These are phyloP conservation scores for Drosophila prolongata DNA, from an alignment of 2,888 invertebrate species.

Conservation along the genomic window DNA sequence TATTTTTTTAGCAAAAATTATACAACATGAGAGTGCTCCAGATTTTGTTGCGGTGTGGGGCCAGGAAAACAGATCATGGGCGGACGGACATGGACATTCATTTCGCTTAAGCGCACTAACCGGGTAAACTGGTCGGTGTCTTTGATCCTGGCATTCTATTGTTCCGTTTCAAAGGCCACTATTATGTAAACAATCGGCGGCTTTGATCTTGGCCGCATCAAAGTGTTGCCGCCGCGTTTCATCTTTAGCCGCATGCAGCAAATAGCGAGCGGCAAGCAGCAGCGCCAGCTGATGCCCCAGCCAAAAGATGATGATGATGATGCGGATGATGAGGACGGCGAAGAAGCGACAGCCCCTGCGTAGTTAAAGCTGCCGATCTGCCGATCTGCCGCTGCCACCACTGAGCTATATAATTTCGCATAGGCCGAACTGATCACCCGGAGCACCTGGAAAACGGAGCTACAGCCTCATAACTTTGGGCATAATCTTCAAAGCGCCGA, in stretches of 20 bases:
- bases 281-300: slow-evolving; percentile 51
- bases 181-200: slow-evolving; percentile 89
- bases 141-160: slow-evolving; percentile 85
- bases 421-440: slow-evolving; percentile 49
- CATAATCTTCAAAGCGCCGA: slow-evolving; percentile 74
- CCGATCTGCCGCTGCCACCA: slow-evolving; percentile 40
- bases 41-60: slow-evolving; percentile 22
- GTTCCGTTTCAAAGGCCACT: slow-evolving; percentile 87
- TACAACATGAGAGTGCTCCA: too few species aligned
- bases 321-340: slow-evolving; percentile 34
- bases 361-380: slow-evolving; percentile 62
- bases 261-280: slow-evolving; percentile 45
- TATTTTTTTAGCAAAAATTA: too few species aligned
- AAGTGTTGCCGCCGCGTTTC: slow-evolving; percentile 81
- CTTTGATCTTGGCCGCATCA: slow-evolving; percentile 87
- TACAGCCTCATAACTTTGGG: slow-evolving; percentile 69
- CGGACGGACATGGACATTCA: slow-evolving; percentile 66
- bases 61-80: slow-evolving; percentile 62
- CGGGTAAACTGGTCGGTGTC: slow-evolving; percentile 74
- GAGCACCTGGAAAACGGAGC: slow-evolving; percentile 62
- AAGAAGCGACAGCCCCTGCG: slow-evolving; percentile 57
- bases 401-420: slow-evolving; percentile 77
- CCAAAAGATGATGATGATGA: slow-evolving; percentile 37
- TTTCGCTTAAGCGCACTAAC: slow-evolving; percentile 73
- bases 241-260: slow-evolving; percentile 68